These are phyloP conservation scores for Nannoperca obscura DNA, from an alignment of 2,797 vertebrate genomes.

Conservation along the genomic window DNA sequence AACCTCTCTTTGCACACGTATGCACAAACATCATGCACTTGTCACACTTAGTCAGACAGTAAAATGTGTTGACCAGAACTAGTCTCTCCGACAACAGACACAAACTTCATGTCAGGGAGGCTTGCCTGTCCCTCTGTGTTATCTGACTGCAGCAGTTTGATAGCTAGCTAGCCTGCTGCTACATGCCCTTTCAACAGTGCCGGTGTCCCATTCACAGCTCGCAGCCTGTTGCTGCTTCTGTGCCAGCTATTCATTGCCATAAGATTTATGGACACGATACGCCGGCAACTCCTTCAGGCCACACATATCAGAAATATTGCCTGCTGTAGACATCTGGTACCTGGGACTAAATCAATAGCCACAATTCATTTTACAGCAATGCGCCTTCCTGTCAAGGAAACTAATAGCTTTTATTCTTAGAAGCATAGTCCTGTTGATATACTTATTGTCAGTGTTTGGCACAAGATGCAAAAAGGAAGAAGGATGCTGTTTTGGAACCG, in stretches of 20 bases:
- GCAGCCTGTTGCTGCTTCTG: conserved; percentile 22
- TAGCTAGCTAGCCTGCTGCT: conserved; percentile 25
- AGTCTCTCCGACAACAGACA: conserved; percentile 29
- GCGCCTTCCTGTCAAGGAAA: conserved; percentile 31
- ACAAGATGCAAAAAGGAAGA: not conserved
- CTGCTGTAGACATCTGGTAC: conserved; percentile 34
- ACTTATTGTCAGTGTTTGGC: conserved; percentile 17
- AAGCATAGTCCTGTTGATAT: not conserved
- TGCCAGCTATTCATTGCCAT: conserved; percentile 33
- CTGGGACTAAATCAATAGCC: conserved; percentile 29
- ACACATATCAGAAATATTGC: conserved; percentile 46
- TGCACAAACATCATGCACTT: conserved; percentile 18
- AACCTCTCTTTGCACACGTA: conserved; percentile 7
- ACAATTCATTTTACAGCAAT: conserved; percentile 41
- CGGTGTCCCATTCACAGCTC: conserved; percentile 11
- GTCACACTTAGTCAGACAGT: not conserved
- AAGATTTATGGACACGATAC: conserved; percentile 45
- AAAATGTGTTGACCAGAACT: conserved; percentile 41
- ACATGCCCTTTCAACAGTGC: conserved; percentile 9
- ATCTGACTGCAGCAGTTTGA: conserved; percentile 27
- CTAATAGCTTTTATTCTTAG: conserved; percentile 14
- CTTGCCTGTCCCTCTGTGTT: conserved; percentile 21
- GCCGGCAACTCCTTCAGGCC: conserved; percentile 33
- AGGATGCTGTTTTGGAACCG: not conserved
- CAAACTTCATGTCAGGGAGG: not conserved